Percentiles rank a stretch among this genome's conserved stretches.
Conservation (phyloP, 2,888 invertebrate genomes). For the Hetaerina titia region DNA sequence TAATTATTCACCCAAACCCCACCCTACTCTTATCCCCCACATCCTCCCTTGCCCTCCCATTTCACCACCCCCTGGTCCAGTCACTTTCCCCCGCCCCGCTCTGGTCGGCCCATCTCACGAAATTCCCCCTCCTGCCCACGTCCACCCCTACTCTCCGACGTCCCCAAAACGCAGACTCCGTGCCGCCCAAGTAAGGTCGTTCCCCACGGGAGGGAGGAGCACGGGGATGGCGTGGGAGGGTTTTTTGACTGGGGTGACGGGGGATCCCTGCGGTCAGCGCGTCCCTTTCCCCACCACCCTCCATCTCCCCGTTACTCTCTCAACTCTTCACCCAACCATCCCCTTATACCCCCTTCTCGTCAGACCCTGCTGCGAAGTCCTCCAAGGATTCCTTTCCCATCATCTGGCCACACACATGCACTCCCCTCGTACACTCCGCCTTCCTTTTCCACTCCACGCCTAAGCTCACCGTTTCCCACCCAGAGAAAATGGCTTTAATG, state of each 20-base stretch:
- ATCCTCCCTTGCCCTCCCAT: not conserved
- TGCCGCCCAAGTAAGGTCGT: not conserved
- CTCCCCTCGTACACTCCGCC: not conserved
- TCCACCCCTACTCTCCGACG: not conserved
- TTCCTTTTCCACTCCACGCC: not conserved
- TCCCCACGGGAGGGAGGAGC: not conserved
- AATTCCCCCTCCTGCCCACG: not conserved
- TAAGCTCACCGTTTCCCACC: not conserved
- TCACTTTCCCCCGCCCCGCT: not conserved
- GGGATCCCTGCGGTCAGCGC: slow-evolving; percentile 3
- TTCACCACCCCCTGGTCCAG: not conserved
- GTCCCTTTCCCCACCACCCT: not conserved
- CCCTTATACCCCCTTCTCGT: not conserved
- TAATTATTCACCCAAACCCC: slow-evolving; percentile 33
- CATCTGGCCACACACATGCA: not conserved
- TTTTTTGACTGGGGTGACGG: not conserved
- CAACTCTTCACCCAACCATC: not conserved
- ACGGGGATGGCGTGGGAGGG: not conserved
- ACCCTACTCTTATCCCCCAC: not conserved
- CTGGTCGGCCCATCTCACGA: not conserved
- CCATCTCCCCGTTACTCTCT: not conserved
- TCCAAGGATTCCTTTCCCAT: not conserved
- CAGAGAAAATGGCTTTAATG: not conserved
- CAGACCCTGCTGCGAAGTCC: not conserved
- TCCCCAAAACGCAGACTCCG: not conserved